A percentile compares a stretch with the other conserved stretches of the same genome.
Evolutionary conservation across 53 echinoderm and acorn worm species (phyloP).

Genomic region (Patiria pectinifera): DNA sequence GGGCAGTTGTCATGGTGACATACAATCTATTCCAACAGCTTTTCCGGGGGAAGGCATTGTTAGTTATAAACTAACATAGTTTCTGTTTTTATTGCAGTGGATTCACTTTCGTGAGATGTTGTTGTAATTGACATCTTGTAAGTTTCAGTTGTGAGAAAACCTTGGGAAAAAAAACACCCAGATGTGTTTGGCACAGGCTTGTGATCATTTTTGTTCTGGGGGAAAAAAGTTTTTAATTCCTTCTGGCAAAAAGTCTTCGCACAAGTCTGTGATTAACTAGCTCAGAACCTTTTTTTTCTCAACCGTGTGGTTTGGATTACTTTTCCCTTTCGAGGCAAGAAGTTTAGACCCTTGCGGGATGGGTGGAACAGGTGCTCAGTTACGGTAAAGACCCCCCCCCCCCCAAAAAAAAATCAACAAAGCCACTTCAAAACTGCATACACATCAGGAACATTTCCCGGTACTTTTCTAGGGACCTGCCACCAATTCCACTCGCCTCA

Average conservation of each 20-base stretch:
- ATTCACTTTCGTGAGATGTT: slow-evolving; percentile 9
- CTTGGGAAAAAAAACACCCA: too few relatives aligned
- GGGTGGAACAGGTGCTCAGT: neutral
- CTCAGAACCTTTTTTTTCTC: too few relatives aligned
- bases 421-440: neutral
- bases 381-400: too few relatives aligned
- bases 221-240: too few relatives aligned
- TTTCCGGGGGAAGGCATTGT: slow-evolving; percentile 28
- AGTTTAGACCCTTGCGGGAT: neutral
- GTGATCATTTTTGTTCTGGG: too few relatives aligned
- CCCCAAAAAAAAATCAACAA: neutral
- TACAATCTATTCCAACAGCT: slow-evolving; percentile 4
- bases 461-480: neutral
- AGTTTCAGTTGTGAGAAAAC: neutral
- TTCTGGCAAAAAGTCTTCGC: neutral
- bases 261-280: neutral
- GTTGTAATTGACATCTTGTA: neutral
- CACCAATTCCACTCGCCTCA: neutral
- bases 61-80: neutral
- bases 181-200: too few relatives aligned
- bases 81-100: slow-evolving; percentile 12
- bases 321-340: neutral
- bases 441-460: slow-evolving; percentile 30
- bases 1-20: neutral
- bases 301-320: neutral